A percentile compares a stretch with the other conserved stretches of the same genome.
Conservation (phyloP, 2,113 vertebrate genomes). For the Xiphorhynchus elegans region DNA sequence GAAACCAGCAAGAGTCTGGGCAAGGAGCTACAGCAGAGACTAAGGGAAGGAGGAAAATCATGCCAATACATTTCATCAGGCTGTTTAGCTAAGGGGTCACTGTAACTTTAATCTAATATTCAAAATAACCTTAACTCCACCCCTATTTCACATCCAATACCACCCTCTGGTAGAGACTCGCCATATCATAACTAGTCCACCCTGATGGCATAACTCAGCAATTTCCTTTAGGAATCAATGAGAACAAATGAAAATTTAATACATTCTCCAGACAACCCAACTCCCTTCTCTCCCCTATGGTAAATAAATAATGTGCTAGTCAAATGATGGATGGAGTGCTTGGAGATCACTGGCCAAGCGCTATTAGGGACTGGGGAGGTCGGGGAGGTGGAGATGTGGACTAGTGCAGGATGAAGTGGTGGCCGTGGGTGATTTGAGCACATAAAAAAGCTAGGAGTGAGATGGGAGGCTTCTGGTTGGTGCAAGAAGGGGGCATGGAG, state of each 20-base stretch:
- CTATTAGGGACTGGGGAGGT: constrained; percentile 37
- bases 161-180: neutral
- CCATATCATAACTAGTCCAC: neutral
- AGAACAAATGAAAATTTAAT: constrained; percentile 72
- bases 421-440: neutral
- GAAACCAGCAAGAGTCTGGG: neutral
- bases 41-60: neutral
- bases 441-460: neutral
- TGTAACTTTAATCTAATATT: neutral
- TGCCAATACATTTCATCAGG: neutral
- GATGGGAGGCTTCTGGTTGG: neutral
- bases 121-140: neutral
- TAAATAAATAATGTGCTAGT: constrained; percentile 72
- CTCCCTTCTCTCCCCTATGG: constrained; percentile 58
- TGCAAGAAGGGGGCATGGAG: neutral
- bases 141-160: neutral
- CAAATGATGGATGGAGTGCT: constrained; percentile 65
- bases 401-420: neutral
- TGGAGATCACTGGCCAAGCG: neutral
- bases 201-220: constrained; percentile 54
- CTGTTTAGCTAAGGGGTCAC: neutral
- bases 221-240: constrained; percentile 67
- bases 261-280: constrained; percentile 61
- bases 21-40: neutral
- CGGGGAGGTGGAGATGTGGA: neutral